These are phyloP conservation scores for Eristalis pertinax DNA, from an alignment of 2,888 invertebrate species.

Conservation along the genomic window DNA sequence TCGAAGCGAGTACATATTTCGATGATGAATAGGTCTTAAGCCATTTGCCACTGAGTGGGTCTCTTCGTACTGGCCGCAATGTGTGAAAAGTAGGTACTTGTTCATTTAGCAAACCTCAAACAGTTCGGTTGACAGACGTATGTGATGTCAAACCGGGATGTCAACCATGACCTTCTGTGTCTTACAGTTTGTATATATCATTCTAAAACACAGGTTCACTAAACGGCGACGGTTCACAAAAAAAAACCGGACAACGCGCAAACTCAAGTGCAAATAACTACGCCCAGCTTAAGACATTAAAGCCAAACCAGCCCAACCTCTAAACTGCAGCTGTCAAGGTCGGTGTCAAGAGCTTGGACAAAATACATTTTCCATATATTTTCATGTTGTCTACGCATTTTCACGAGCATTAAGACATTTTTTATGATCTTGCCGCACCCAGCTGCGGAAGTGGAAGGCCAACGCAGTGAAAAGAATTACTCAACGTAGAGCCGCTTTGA, in stretches of 20 bases:
- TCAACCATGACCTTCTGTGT: too few species aligned
- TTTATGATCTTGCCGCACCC: background rate
- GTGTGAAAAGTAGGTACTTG: too few species aligned
- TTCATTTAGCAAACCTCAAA: too few species aligned
- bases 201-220: too few species aligned
- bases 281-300: background rate
- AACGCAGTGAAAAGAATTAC: background rate
- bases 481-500: background rate
- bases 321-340: background rate
- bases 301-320: background rate
- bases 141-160: too few species aligned
- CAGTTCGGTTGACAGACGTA: too few species aligned
- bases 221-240: too few species aligned
- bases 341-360: background rate
- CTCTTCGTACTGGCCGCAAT: too few species aligned
- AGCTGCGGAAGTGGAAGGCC: background rate
- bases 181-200: too few species aligned
- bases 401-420: background rate
- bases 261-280: background rate
- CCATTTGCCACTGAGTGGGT: too few species aligned
- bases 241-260: background rate
- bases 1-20: too few species aligned
- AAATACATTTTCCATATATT: background rate
- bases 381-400: background rate
- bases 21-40: too few species aligned